Evolutionary conservation across 1,140 invertebrate genomes (phyloP), one percentile per base, ranked within the genome.

Genomic region (Achatina immaculata): DNA sequence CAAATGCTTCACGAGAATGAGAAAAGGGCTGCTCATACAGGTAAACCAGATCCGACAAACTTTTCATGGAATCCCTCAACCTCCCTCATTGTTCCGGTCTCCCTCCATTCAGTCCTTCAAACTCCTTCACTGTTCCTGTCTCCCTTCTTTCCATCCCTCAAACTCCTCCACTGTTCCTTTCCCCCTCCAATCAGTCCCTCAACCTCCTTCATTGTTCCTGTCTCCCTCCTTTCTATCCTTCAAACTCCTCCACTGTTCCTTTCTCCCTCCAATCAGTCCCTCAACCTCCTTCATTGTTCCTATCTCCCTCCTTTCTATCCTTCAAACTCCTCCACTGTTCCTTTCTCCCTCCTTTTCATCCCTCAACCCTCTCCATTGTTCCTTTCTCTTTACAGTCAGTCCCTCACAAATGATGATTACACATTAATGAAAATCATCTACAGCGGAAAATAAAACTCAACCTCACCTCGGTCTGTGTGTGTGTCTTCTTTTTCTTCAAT

Each of bases 141-240:
- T n/a, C n/a, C 16, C 28, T 19, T 36, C 36, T 38, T 38, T 24
- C 14, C 11, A 31, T 11, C n/a, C 36, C 6, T 58, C 75, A 36
- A 7, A 0, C 1, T 0, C 51, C 24, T 38, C 34, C 24, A 4
- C 55, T 40, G 21, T 62, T 34, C 40, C 31, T 62, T 77, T 62
- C 9, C 40, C 43, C n/a, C 3, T 40, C 19, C 65, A 28, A 38
- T 77, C 14, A 31, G 51, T 62, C 28, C 58, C 31, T 38, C 58
- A 36, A 31, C 31, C 31, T 48, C 58, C 31, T 34, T 65, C 43
- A 4, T 78, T 38, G 0, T 78, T 66, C 34, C 40, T 78, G 1
- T 66, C 40, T 7, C 65, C 38, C 45, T 62, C 58, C 36, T 38
- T 77, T 11, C 58, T 62, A 21, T 77, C 58, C n/a, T 77, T 77